Conservation (phyloP, 2,113 vertebrate species). For the Tympanuchus pallidicinctus region DNA sequence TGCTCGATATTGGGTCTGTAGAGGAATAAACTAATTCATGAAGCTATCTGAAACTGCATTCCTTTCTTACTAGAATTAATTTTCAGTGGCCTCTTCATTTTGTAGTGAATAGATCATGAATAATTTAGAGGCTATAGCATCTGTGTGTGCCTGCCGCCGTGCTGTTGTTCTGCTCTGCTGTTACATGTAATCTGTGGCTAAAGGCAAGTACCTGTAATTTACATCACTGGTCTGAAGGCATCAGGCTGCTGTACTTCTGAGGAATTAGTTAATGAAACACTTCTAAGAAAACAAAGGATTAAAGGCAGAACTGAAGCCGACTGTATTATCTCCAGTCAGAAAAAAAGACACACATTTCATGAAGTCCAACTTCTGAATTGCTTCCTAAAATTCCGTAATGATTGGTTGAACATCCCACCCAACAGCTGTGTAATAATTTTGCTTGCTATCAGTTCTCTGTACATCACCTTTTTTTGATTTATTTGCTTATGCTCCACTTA, state of each 20-base stretch:
- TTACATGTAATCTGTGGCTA: background rate
- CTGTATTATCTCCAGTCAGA: background rate
- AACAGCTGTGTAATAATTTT: background rate
- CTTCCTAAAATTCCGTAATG: background rate
- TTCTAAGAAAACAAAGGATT: background rate
- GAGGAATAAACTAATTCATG: background rate
- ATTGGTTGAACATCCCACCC: background rate
- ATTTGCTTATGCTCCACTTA: background rate
- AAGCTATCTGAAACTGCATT: background rate
- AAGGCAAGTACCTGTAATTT: background rate
- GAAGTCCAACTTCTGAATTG: background rate
- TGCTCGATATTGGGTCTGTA: background rate
- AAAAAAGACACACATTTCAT: background rate
- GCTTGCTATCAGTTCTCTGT: background rate
- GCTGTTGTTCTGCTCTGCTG: background rate
- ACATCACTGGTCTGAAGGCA: background rate
- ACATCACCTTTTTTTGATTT: background rate
- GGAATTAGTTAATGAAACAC: background rate
- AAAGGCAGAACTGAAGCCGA: background rate
- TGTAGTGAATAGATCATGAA: background rate
- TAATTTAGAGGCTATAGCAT: slow-evolving; percentile 12
- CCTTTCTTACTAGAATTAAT: background rate
- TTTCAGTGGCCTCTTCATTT: background rate
- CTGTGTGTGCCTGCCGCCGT: background rate
- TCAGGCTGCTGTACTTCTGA: background rate